These are phyloP conservation scores for Thalpophila matura DNA, from an alignment of 2,888 invertebrate species.

Conservation along the genomic window DNA sequence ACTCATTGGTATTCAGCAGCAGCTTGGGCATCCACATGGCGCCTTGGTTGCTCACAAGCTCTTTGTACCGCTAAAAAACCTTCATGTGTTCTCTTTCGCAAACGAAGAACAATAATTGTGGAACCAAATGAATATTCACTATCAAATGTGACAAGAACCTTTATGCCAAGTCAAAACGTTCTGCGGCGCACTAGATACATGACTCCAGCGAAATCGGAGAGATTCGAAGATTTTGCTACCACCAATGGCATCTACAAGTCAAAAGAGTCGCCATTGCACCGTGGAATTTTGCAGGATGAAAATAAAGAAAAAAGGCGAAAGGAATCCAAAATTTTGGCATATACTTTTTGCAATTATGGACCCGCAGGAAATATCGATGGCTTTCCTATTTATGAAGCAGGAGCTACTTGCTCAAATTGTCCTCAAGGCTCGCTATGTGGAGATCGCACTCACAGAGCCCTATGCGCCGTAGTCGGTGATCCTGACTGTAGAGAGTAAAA, in stretches of 20 bases:
- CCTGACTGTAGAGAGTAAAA: too few species aligned
- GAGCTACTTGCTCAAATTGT: constrained; percentile 80
- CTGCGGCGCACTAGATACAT: constrained; percentile 79
- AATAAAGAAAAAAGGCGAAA: constrained; percentile 61
- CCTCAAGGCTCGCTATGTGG: constrained; percentile 83
- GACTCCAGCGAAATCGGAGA: constrained; percentile 64
- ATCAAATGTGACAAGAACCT: constrained; percentile 12
- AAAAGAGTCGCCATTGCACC: constrained; percentile 78
- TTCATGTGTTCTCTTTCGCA: constrained; percentile 79
- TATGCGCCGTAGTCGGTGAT: constrained; percentile 80
- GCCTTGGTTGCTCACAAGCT: constrained; percentile 85
- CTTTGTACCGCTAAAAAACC: constrained; percentile 81
- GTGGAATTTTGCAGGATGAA: constrained; percentile 69
- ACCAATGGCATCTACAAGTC: constrained; percentile 51
- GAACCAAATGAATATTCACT: neutral
- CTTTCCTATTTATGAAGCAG: constrained; percentile 85
- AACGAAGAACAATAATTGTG: constrained; percentile 64
- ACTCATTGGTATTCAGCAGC: constrained; percentile 85
- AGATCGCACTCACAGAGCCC: constrained; percentile 82
- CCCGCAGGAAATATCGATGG: constrained; percentile 87
- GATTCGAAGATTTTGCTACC: constrained; percentile 74
- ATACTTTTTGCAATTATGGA: constrained; percentile 87
- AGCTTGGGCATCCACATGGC: constrained; percentile 88
- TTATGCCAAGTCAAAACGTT: constrained; percentile 66
- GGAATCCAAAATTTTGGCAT: constrained; percentile 81